These are phyloP conservation scores for Cantharis nigra DNA, from an alignment of 2,888 invertebrate species.

Conservation along the genomic window DNA sequence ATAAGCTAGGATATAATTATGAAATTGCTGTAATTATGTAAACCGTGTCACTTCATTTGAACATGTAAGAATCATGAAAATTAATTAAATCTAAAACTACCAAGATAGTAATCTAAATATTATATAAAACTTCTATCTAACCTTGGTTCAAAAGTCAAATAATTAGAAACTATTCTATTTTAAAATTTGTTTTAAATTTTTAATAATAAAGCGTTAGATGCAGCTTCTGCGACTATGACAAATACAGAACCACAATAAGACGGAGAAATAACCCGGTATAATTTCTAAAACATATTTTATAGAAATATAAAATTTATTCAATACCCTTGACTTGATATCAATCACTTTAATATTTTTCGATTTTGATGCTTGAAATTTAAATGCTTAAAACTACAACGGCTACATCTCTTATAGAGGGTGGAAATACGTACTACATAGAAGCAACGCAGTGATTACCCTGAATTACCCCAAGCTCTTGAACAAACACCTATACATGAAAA, in stretches of 20 bases:
- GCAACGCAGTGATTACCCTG: not conserved
- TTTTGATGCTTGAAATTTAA: not conserved
- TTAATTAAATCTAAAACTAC: too few species aligned
- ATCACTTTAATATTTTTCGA: not conserved
- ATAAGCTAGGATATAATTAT: too few species aligned
- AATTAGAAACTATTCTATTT: not conserved
- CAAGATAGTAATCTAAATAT: too few species aligned
- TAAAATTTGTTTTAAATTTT: not conserved
- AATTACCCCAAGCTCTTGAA: not conserved
- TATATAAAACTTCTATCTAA: too few species aligned
- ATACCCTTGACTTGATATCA: not conserved
- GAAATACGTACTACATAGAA: not conserved
- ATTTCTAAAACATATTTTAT: not conserved
- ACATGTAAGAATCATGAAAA: too few species aligned
- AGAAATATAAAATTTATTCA: not conserved
- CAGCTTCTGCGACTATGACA: not conserved
- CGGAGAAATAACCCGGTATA: not conserved
- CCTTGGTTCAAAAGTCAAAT: not conserved
- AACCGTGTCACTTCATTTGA: too few species aligned
- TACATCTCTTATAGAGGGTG: not conserved
- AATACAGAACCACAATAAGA: not conserved
- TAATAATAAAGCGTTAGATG: not conserved
- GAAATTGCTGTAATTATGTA: too few species aligned
- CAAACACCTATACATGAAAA: not conserved
- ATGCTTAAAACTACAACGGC: not conserved